Percentiles rank a stretch among this genome's conserved stretches.
Evolutionary conservation across 2,113 vertebrate species (phyloP).

Genomic region (Hydropotes inermis): DNA sequence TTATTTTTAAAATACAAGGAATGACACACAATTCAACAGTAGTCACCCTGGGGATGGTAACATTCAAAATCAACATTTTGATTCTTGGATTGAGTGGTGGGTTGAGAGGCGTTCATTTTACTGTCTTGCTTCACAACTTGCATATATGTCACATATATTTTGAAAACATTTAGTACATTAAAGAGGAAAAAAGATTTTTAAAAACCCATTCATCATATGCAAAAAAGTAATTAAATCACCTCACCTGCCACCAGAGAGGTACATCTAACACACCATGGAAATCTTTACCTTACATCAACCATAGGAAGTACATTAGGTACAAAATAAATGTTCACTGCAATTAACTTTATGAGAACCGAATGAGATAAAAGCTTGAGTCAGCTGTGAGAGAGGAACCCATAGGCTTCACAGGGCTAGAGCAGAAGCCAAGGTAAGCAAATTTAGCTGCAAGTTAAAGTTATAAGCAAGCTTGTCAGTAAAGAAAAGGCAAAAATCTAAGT

Average conservation of each 20-base stretch:
- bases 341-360: not conserved
- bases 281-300: not conserved
- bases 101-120: not conserved
- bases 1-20: slow-evolving; percentile 7
- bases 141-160: not conserved
- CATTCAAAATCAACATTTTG: not conserved
- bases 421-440: slow-evolving; percentile 32
- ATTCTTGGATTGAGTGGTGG: not conserved
- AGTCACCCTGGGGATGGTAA: not conserved
- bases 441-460: slow-evolving; percentile 20
- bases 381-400: not conserved
- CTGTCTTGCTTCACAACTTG: slow-evolving; percentile 18
- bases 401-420: not conserved
- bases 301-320: not conserved
- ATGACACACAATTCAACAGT: slow-evolving; percentile 30
- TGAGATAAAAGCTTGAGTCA: not conserved
- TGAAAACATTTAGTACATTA: slow-evolving; percentile 27
- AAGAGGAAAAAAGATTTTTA: not conserved
- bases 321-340: not conserved
- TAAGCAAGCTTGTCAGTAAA: slow-evolving; percentile 38
- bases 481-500: not conserved
- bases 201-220: not conserved
- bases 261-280: not conserved
- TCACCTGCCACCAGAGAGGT: not conserved
- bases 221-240: slow-evolving; percentile 29